Percentiles rank a stretch among this genome's conserved stretches.
Conservation (phyloP, 37 sponge, comb jelly and placozoan genomes). For the Oscarella lobularis region DNA sequence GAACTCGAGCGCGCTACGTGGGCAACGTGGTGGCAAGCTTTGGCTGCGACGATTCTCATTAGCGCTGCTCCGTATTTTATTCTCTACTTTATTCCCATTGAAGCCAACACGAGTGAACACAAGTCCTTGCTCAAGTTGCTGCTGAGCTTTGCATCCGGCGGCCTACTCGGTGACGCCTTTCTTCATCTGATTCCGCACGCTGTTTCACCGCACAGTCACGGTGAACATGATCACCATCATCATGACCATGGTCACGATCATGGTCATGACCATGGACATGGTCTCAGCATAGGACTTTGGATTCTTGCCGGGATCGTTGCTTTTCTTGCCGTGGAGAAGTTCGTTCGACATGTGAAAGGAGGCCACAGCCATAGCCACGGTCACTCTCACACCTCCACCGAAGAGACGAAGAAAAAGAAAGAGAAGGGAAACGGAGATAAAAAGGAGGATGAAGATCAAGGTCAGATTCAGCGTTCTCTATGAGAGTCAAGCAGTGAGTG, state of each 20-base stretch:
- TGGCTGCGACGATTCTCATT: constrained; percentile 63
- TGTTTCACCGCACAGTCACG: constrained; percentile 53
- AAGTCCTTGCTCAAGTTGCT: constrained; percentile 56
- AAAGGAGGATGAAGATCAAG: not conserved
- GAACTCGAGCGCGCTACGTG: constrained; percentile 5
- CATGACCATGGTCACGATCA: constrained; percentile 26
- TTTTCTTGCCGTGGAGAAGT: constrained; percentile 81
- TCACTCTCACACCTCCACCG: constrained; percentile 8
- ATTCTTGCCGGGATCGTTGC: constrained; percentile 74
- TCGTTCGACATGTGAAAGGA: constrained; percentile 59
- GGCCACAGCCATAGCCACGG: constrained; percentile 36
- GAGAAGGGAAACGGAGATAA: not conserved
- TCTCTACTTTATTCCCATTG: constrained; percentile 77
- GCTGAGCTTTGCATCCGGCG: constrained; percentile 90
- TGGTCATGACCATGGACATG: constrained; percentile 38
- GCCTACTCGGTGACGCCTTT: constrained; percentile 89
- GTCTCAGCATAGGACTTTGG: constrained; percentile 72
- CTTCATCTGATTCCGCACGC: constrained; percentile 96
- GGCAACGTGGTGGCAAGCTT: constrained; percentile 40
- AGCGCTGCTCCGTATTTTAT: constrained; percentile 81
- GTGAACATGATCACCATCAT: constrained; percentile 16
- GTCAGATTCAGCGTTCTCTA: not conserved
- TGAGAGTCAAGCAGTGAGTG: not conserved
- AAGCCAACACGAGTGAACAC: constrained; percentile 36
- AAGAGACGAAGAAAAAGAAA: not conserved